These are phyloP conservation scores for Tholera decimalis DNA, from an alignment of 2,888 invertebrate species.

Conservation along the genomic window DNA sequence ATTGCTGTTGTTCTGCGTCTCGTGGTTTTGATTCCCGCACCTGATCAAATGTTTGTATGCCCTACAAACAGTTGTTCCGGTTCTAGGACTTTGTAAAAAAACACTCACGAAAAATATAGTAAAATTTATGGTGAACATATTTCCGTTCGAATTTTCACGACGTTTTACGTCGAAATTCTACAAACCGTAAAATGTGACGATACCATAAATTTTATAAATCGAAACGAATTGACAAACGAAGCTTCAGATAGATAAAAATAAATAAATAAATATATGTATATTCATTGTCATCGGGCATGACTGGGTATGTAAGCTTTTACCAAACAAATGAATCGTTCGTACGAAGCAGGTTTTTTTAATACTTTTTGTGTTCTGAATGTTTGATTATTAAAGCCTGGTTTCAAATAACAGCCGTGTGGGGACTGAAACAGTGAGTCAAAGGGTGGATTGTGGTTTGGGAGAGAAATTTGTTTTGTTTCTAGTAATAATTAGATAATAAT, in stretches of 20 bases:
- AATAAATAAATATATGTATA: slow-evolving; percentile 19
- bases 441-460: not conserved
- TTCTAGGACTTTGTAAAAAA: too few species aligned
- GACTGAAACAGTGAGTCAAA: slow-evolving; percentile 36
- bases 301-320: slow-evolving; percentile 46
- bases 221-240: slow-evolving; percentile 49
- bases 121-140: too few species aligned
- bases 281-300: slow-evolving; percentile 39
- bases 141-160: slow-evolving; percentile 11
- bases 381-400: slow-evolving; percentile 54
- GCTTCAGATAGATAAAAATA: slow-evolving; percentile 25
- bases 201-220: slow-evolving; percentile 39
- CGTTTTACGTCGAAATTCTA: slow-evolving; percentile 16
- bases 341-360: slow-evolving; percentile 44
- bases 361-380: slow-evolving; percentile 46
- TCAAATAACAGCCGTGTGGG: slow-evolving; percentile 24
- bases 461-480: not conserved
- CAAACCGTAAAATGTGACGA: slow-evolving; percentile 38
- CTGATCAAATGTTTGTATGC: too few species aligned
- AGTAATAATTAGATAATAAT: not conserved
- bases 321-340: slow-evolving; percentile 59
- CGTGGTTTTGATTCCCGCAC: too few species aligned
- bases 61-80: too few species aligned
- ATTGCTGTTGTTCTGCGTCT: too few species aligned
- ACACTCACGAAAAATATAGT: too few species aligned